Evolutionary conservation across 2,888 invertebrate species (phyloP), one percentile per base, ranked within the genome.

Genomic region (Diaperis boleti): DNA sequence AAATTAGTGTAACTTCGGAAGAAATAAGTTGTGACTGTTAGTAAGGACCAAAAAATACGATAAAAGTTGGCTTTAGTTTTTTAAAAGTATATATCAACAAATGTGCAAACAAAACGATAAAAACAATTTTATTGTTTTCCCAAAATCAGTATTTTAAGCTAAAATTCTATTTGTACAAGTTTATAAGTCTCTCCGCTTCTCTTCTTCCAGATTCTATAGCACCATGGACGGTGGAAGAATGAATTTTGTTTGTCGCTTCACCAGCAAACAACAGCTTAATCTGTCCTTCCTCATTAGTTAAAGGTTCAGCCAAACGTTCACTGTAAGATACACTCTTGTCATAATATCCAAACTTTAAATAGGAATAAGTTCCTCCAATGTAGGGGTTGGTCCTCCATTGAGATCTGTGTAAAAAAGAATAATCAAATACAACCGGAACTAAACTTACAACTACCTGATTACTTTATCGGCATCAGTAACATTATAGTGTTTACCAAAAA

Each of bases 381-480:
- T 83, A 85, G 0, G 86, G 86, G 79, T 91, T 87, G 0, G 83
- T 82, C 66, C 83, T 83, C 92, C 92, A 92, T 0, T 79, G 82
- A 0, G 91, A 87, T 69, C 90, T 90, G 14, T 4, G 7, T 17
- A 76, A 62, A 76, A 71, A 29, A 15, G 14, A 18, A n/a, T 20
- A 18, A 42, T 20, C n/a, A 18, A 20, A 11, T 8, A 10, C 8
- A 11, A 3, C 3, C 11, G 15, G 14, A 15, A 39, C 5, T 4
- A 8, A 42, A 18, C 15, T 15, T 47, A 4, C 10, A 7, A 8
- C 5, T 14, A 56, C 57, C 20, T 45, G 1, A 45, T 35, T 14
- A 33, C 14, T 20, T 56, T 26, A 15, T 33, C 56, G 1, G 31
- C 31, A 13, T 35, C 17, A 0, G 49, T 22, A n/a, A 59, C 17